Conservation (phyloP, 2,797 vertebrate species). For the Hyperoplus immaculatus region DNA sequence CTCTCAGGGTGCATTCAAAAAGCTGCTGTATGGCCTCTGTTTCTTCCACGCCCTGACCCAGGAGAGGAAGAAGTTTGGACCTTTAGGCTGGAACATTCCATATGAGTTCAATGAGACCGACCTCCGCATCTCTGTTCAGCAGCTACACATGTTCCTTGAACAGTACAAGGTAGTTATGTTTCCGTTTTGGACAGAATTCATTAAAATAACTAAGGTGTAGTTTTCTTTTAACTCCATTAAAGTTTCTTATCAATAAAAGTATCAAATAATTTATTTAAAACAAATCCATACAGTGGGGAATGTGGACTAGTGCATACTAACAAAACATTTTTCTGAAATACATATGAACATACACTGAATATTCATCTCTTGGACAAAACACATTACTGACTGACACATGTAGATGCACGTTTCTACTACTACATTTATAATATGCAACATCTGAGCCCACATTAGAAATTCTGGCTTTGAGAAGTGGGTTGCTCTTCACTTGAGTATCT, state of each 20-base stretch:
- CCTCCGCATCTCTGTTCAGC: conserved; percentile 92
- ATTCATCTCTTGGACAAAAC: conserved; percentile 1
- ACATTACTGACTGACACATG: background rate
- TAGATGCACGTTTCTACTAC: conserved; percentile 15
- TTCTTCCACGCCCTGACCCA: conserved; percentile 93
- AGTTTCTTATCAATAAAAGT: background rate
- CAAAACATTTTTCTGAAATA: background rate
- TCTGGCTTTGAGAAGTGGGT: conserved; percentile 53
- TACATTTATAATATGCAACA: conserved; percentile 28
- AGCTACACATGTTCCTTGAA: conserved; percentile 91
- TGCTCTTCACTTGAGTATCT: conserved; percentile 59
- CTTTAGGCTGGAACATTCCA: conserved; percentile 93
- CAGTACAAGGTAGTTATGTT: conserved; percentile 87
- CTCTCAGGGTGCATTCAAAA: conserved; percentile 89
- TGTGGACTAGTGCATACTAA: background rate
- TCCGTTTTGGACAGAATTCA: background rate
- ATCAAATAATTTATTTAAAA: background rate
- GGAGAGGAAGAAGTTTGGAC: conserved; percentile 92
- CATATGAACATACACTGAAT: background rate
- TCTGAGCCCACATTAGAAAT: conserved; percentile 43
- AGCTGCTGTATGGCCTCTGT: conserved; percentile 90
- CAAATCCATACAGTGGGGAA: background rate
- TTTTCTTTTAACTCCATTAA: background rate
- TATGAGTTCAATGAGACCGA: conserved; percentile 94
- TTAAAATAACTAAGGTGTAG: background rate